These are phyloP conservation scores for Samia ricini DNA, from an alignment of 1,140 invertebrate species.

Conservation along the genomic window DNA sequence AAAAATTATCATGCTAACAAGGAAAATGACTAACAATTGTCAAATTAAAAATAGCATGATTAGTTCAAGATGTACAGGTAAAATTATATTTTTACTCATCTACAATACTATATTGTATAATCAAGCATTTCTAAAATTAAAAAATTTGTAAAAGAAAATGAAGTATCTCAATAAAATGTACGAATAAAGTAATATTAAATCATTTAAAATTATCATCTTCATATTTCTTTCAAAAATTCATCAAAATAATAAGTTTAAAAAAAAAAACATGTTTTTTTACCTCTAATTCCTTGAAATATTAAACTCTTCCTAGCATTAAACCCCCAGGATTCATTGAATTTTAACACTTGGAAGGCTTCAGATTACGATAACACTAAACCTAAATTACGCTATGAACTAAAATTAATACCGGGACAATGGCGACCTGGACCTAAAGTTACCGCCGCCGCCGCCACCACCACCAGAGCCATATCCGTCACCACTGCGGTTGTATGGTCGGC, in stretches of 20 bases:
- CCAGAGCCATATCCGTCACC: conserved; percentile 76
- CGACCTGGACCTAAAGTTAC: conserved; percentile 74
- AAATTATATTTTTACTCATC: neutral
- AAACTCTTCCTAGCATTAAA: conserved; percentile 65
- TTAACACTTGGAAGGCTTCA: conserved; percentile 74
- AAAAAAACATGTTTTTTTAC: conserved; percentile 37
- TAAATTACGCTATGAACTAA: conserved; percentile 68
- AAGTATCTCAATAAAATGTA: neutral
- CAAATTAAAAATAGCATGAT: neutral
- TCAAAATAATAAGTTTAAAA: neutral
- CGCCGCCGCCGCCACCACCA: conserved; percentile 66
- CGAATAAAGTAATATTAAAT: too few relatives aligned
- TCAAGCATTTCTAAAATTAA: too few relatives aligned
- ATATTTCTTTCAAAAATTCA: neutral
- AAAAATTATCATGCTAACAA: neutral
- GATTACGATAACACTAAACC: conserved; percentile 76
- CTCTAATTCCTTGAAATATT: conserved; percentile 61
- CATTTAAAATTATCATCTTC: neutral
- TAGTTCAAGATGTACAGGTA: neutral
- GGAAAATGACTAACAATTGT: too few relatives aligned
- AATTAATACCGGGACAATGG: conserved; percentile 68
- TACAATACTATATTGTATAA: too few relatives aligned
- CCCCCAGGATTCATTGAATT: conserved; percentile 71
- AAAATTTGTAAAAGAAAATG: neutral
- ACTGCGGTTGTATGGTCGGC: conserved; percentile 35